Evolutionary conservation across 2,797 vertebrate species (phyloP), one percentile per base, ranked within the genome.

Genomic region (Sebastes flavidus): DNA sequence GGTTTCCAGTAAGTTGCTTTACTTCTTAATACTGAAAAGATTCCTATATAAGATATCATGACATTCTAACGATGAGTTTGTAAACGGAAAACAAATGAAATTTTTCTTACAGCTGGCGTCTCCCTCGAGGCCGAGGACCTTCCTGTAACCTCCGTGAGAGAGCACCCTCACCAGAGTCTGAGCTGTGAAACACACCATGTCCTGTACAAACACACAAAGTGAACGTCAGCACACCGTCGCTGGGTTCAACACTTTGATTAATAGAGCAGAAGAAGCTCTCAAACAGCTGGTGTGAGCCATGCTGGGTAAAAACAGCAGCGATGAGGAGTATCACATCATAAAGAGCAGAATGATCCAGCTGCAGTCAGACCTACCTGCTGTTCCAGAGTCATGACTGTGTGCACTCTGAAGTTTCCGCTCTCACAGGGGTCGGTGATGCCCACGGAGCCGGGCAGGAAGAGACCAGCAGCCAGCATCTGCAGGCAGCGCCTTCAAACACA

Each of bases 391-490:
- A 99, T 99, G 27, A 99, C 98, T 0, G 98, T 99, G 93, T 99
- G 98, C 7, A 99, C 98, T 12, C 98, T 79, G 94, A 99, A 99
- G 90, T 99, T 99, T 0, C 98, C 98, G 0, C 98, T 99, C 92
- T 99, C 98, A 8, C 98, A 99, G 7, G 98, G 98, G 36, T 99
- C 98, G 0, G 98, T 99, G 93, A 99, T 99, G 0, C 98, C 98
- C 0, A 99, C 98, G 0, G 98, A 99, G 0, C 98, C 98, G 0
- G 98, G 98, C 14, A 99, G 95, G 81, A 99, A 99, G 5, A 99
- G 96, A 0, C 98, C 98, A 0, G 98, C 98, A 0, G 98, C 98
- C 79, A 99, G 81, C 95, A 99, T 98, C 96, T 99, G 98, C 14
- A 99, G 96, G 87, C 98, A 99, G n/a, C 98, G 98, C 88, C 98